Evolutionary conservation across 2,888 invertebrate species (phyloP).

Genomic region (Ametastegia equiseti): DNA sequence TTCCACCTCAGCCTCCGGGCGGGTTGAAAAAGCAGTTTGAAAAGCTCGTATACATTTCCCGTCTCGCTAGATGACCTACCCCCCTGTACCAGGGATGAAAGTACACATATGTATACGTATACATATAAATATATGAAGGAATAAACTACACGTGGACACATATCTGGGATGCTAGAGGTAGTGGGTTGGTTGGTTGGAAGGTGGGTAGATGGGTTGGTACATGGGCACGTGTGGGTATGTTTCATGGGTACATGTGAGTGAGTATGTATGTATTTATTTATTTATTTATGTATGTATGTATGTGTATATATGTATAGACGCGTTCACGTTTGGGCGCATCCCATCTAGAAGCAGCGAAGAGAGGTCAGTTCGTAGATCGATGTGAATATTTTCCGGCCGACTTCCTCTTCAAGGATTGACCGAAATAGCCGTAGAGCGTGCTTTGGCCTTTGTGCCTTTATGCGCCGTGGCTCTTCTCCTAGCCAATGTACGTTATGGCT

Average conservation of each 20-base stretch:
- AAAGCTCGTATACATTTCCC: constrained; percentile 19
- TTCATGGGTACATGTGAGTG: not conserved
- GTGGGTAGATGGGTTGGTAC: too few relatives aligned
- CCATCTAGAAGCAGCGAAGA: constrained; percentile 38
- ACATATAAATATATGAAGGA: not conserved
- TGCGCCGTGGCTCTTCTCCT: constrained; percentile 22
- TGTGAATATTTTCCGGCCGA: constrained; percentile 68
- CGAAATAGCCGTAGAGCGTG: constrained; percentile 62
- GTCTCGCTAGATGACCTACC: constrained; percentile 24
- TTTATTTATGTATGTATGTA: not conserved
- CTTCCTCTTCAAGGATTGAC: constrained; percentile 63
- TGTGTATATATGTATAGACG: not conserved
- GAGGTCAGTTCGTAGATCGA: constrained; percentile 66
- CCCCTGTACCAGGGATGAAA: not conserved
- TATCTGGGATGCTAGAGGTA: too few relatives aligned
- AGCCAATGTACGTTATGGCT: constrained; percentile 34
- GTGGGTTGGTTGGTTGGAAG: too few relatives aligned
- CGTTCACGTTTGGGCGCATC: constrained; percentile 13
- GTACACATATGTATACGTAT: not conserved
- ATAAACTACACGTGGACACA: not conserved
- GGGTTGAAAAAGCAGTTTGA: constrained; percentile 2
- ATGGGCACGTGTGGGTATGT: too few relatives aligned
- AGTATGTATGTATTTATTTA: not conserved
- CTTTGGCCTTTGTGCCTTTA: constrained; percentile 48
- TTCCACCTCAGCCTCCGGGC: not conserved